Conservation (phyloP, 2,113 vertebrate species). For the Cephalopterus ornatus region DNA sequence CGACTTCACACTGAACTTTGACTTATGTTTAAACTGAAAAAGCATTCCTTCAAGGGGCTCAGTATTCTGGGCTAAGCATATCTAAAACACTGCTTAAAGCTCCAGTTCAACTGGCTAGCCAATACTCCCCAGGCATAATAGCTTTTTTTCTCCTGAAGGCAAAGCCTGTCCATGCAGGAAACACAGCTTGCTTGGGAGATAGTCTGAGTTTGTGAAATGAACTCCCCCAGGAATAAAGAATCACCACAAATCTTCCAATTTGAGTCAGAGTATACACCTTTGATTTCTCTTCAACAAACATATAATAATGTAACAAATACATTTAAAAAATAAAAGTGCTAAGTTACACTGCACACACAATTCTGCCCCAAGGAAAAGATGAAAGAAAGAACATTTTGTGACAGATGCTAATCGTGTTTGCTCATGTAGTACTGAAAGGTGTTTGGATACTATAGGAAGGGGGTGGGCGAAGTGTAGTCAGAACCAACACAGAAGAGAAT, state of each 20-base stretch:
- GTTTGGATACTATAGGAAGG: neutral
- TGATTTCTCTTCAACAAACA: neutral
- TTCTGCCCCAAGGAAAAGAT: slow-evolving; percentile 17
- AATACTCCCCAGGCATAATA: neutral
- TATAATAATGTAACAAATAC: neutral
- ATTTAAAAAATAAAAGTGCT: neutral
- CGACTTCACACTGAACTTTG: neutral
- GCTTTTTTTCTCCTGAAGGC: neutral
- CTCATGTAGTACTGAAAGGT: slow-evolving; percentile 16
- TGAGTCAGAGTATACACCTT: neutral
- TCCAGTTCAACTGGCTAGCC: neutral
- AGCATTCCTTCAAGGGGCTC: neutral
- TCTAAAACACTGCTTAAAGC: neutral
- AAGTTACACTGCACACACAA: neutral
- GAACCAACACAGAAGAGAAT: neutral
- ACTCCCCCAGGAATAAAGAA: neutral
- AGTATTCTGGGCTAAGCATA: neutral
- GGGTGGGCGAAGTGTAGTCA: neutral
- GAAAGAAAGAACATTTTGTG: slow-evolving; percentile 44
- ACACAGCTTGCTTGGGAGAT: neutral
- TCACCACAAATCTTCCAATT: neutral
- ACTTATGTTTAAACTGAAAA: neutral
- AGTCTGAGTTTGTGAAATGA: neutral
- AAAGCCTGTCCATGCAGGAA: slow-evolving; percentile 10
- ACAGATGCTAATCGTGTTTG: slow-evolving; percentile 33